A percentile compares a stretch with the other conserved stretches of the same genome.
phyloP scores from a whole-genome alignment of 2,888 invertebrate genomes.

The Thumatha senex region DNA sequence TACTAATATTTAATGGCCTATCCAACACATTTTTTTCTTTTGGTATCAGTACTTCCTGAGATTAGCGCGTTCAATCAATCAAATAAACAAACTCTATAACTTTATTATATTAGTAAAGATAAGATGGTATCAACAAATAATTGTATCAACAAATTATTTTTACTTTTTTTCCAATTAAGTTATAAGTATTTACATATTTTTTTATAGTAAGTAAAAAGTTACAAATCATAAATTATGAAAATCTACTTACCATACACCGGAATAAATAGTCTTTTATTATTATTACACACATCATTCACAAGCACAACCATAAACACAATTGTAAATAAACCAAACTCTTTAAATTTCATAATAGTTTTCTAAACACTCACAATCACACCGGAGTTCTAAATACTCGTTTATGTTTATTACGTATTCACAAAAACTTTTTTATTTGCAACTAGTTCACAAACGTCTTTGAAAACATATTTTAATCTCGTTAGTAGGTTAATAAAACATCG shows the following conservation, averaged over 20 bases:
- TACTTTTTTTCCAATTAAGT: too few relatives aligned
- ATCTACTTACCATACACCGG: slow-evolving; percentile 61
- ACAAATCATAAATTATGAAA: too few relatives aligned
- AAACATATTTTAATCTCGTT: slow-evolving; percentile 43
- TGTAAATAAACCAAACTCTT: slow-evolving; percentile 39
- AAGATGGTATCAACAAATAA: too few relatives aligned
- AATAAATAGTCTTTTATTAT: slow-evolving; percentile 63
- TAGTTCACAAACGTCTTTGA: slow-evolving; percentile 44
- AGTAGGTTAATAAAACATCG: slow-evolving; percentile 56
- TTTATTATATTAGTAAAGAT: too few relatives aligned
- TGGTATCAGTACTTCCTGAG: too few relatives aligned
- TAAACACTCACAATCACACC: slow-evolving; percentile 31
- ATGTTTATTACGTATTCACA: slow-evolving; percentile 53
- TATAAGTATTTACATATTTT: too few relatives aligned
- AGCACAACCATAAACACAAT: slow-evolving; percentile 52
- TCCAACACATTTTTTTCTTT: too few relatives aligned
- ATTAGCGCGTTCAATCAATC: too few relatives aligned
- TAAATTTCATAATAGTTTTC: slow-evolving; percentile 33
- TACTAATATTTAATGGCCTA: too few relatives aligned
- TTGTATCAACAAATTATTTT: too few relatives aligned
- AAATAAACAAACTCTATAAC: too few relatives aligned
- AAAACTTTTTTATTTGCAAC: slow-evolving; percentile 52
- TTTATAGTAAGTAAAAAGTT: too few relatives aligned
- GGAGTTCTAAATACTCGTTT: slow-evolving; percentile 24
- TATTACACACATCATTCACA: slow-evolving; percentile 64